phyloP scores from a whole-genome alignment of 2,888 invertebrate genomes.

The Brachypalpus laphriformis region DNA sequence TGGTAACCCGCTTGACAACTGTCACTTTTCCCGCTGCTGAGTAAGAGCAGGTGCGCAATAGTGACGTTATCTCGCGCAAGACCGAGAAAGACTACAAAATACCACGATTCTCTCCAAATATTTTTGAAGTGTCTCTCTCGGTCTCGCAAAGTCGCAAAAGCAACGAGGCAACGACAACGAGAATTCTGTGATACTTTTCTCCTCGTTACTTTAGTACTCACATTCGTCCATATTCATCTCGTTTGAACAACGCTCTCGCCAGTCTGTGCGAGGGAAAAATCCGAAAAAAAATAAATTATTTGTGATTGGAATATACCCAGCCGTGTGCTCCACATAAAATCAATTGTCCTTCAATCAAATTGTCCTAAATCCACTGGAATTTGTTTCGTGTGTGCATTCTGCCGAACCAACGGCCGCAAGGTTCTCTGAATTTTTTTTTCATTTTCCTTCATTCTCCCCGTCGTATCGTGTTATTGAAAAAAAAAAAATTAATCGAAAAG shows the following conservation, averaged over 20 bases:
- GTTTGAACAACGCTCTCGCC: slow-evolving; percentile 32
- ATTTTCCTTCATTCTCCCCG: not conserved
- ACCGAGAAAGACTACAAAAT: slow-evolving; percentile 22
- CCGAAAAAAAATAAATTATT: slow-evolving; percentile 18
- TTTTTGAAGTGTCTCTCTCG: slow-evolving; percentile 8
- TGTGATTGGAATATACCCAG: slow-evolving; percentile 14
- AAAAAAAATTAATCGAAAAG: not conserved
- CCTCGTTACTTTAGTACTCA: not conserved
- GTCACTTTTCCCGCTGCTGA: slow-evolving; percentile 52
- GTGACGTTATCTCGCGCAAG: no score
- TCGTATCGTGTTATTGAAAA: slow-evolving; percentile 13
- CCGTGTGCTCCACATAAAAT: slow-evolving; percentile 1
- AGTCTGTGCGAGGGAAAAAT: slow-evolving; percentile 26
- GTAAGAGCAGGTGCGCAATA: no score
- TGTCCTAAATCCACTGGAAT: not conserved
- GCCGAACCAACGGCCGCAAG: not conserved
- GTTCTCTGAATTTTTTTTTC: not conserved
- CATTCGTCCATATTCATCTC: slow-evolving; percentile 11
- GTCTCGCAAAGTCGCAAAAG: slow-evolving; percentile 11
- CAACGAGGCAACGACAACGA: no score
- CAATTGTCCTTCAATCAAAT: not conserved
- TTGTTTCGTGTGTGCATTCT: not conserved
- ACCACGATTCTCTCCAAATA: slow-evolving; percentile 20
- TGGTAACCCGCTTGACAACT: slow-evolving; percentile 23
- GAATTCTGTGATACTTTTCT: slow-evolving; percentile 41